phyloP scores from a whole-genome alignment of 2,113 vertebrate genomes.

The Psilopsiagon aurifrons region DNA sequence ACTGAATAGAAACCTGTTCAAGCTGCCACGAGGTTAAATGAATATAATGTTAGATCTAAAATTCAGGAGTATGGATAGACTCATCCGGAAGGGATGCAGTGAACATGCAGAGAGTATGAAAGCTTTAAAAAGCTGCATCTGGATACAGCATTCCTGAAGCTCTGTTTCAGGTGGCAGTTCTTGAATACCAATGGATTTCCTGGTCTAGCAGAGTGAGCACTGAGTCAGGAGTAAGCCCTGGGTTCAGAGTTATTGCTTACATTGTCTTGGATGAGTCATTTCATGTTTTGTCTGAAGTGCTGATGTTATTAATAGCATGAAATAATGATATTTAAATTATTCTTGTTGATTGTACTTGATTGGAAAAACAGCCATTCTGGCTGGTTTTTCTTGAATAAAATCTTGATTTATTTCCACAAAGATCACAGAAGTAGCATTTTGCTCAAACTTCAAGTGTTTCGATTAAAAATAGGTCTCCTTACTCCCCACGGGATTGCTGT shows the following conservation, averaged over 20 bases:
- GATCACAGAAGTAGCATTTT: not conserved
- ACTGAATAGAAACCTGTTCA: not conserved
- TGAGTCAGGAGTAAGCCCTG: not conserved
- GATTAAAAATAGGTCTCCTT: not conserved
- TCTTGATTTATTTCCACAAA: not conserved
- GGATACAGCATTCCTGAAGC: not conserved
- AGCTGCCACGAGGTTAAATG: not conserved
- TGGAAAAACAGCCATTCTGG: constrained; percentile 1
- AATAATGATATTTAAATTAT: constrained; percentile 13
- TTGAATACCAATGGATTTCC: not conserved
- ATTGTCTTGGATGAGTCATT: not conserved
- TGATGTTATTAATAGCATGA: not conserved
- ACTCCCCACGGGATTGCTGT: not conserved
- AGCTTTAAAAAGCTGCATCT: not conserved
- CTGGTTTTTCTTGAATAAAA: not conserved
- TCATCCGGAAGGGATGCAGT: not conserved
- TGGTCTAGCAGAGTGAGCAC: not conserved
- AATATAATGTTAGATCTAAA: not conserved
- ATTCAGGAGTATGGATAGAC: not conserved
- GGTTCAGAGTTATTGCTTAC: not conserved
- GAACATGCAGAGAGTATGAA: not conserved
- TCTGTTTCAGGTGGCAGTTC: not conserved
- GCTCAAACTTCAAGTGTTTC: not conserved
- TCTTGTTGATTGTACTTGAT: not conserved
- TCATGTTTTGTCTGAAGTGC: not conserved